phyloP scores from a whole-genome alignment of 2,888 invertebrate genomes.

The Zaprionus lineosus region DNA sequence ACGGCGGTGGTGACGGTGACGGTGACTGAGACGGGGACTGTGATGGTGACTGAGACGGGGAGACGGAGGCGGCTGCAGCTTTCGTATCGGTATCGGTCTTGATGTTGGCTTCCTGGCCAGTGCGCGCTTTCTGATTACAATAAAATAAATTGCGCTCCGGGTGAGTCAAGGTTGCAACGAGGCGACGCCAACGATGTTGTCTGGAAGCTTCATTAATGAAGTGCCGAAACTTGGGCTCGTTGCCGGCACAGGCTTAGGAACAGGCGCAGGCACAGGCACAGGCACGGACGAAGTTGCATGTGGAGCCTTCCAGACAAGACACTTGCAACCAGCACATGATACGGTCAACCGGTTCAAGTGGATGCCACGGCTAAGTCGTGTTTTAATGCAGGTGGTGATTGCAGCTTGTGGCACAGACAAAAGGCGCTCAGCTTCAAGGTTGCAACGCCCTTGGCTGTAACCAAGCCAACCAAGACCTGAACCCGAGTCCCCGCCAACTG shows the following conservation, averaged over 20 bases:
- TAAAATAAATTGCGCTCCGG: conserved; percentile 58
- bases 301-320: conserved; percentile 25
- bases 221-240: conserved; percentile 75
- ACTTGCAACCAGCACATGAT: conserved; percentile 52
- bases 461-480: conserved; percentile 10
- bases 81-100: background rate
- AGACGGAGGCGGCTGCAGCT: conserved; percentile 4
- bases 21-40: no score
- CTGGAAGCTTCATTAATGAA: conserved; percentile 72
- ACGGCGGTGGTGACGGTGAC: no score
- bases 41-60: no score
- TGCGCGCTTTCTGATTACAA: conserved; percentile 45
- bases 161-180: conserved; percentile 61
- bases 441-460: conserved; percentile 60
- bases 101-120: conserved; percentile 44
- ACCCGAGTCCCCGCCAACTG: conserved; percentile 12
- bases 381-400: conserved; percentile 73
- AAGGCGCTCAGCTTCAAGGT: conserved; percentile 47
- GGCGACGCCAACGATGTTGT: conserved; percentile 27
- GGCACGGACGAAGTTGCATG: background rate
- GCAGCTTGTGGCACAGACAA: conserved; percentile 46
- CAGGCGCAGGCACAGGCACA: background rate
- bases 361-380: conserved; percentile 47
- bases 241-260: conserved; percentile 45
- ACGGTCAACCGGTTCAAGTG: conserved; percentile 56